Base-by-base conservation (phyloP, 2,888 invertebrate genomes). In the Brachynemurus nebulosus region DNA sequence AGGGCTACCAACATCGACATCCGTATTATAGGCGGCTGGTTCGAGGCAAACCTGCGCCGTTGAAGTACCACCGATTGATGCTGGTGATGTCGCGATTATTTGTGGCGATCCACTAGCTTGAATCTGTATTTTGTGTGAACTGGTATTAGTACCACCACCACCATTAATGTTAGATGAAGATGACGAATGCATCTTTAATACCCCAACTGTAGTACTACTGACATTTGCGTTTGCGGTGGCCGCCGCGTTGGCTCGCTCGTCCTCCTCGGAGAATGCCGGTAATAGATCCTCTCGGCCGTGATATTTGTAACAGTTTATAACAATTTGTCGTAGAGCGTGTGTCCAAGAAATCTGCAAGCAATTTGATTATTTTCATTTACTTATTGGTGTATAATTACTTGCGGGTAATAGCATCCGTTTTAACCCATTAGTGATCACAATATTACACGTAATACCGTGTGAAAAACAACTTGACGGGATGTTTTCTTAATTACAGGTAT, bases 231-330 rank as follows among this genome's bases (percentile, higher is more conserved):
- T 62, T 54, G 68, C 60, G 55, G 74, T 63, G 55, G 80, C 68
- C 58, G 74, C 54, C 59, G 70, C 68, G 56, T 74, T 76, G 14
- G 76, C 74, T 54, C 86, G 85, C 50, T 90, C 90, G 47, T 90
- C 88, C 46, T 91, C 90, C 59, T 92, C 93, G 42, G 80, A 85
- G 69, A 95, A 95, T 33, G 92, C 90, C 12, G 95, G 93, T 58
- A 96, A 69, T 51, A 96, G 72, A 65, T 96, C 95, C 68, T 93
- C 93, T 53, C 95, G 76, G 1, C 93, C 92, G 66, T 96, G 95
- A 70, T 88, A 95, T 70, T 92, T 93, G 72, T 96, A 96, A 68
- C 96, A 96, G 69, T 95, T 95, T 59, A 92, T 86, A 48, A 96
- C 95, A 55, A 96, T 95, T 68, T 93, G 92, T 40, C 95, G 76